A percentile compares a stretch with the other conserved stretches of the same genome.
These are phyloP conservation scores for Gari tellinella DNA, from an alignment of 2,888 invertebrate genomes.

Conservation along the genomic window DNA sequence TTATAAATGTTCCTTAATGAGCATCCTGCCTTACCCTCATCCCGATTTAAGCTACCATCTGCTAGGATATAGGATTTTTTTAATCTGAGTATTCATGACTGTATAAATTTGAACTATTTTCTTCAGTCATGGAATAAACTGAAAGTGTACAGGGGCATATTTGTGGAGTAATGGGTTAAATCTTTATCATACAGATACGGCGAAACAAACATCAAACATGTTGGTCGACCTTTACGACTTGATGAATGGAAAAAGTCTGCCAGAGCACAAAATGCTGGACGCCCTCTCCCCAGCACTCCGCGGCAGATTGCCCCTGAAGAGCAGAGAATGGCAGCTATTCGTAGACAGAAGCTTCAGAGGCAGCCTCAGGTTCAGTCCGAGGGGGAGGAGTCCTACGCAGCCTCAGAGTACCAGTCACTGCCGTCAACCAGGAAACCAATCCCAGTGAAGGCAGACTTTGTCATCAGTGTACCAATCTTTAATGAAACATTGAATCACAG, in stretches of 20 bases:
- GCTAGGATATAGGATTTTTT: too few species aligned
- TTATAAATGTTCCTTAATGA: too few species aligned
- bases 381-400: slow-evolving; percentile 5
- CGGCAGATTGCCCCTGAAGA: slow-evolving; percentile 8
- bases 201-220: slow-evolving; percentile 45
- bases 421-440: slow-evolving; percentile 11
- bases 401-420: neutral
- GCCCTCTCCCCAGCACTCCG: slow-evolving; percentile 37
- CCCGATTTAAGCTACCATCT: too few species aligned
- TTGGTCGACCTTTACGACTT: slow-evolving; percentile 20
- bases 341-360: neutral
- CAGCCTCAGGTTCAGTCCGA: neutral
- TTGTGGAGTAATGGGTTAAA: neutral
- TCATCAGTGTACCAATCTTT: slow-evolving; percentile 55
- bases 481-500: slow-evolving; percentile 58
- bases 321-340: slow-evolving; percentile 1
- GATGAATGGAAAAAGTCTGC: slow-evolving; percentile 38
- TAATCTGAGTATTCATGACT: too few species aligned
- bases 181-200: slow-evolving; percentile 42
- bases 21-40: too few species aligned
- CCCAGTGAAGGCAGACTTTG: slow-evolving; percentile 47
- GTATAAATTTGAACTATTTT: too few species aligned
- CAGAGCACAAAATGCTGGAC: slow-evolving; percentile 23
- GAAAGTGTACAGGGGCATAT: too few species aligned
- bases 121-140: too few species aligned